Percentiles rank a stretch among this genome's conserved stretches.
Evolutionary conservation across 2,113 vertebrate species (phyloP).

Genomic region (Chelonoidis abingdonii): DNA sequence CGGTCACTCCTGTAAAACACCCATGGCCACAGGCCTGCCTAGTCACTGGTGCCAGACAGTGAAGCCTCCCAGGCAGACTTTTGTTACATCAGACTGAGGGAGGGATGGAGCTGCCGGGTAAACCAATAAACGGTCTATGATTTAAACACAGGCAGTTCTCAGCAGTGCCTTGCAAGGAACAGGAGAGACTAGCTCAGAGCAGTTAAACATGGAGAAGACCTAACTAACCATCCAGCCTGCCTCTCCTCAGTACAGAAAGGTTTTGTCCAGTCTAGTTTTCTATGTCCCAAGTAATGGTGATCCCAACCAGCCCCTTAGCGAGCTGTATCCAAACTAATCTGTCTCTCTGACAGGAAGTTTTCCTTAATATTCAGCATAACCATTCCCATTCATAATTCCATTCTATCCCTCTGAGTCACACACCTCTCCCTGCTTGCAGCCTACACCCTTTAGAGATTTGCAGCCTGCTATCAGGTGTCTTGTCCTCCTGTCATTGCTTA

Average conservation of each 20-base stretch:
- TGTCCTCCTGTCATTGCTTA: not conserved
- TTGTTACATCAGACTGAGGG: not conserved
- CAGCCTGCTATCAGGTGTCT: fast-evolving
- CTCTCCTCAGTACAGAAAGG: not conserved
- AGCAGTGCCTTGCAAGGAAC: not conserved
- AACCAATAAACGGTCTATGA: not conserved
- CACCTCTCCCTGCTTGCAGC: not conserved
- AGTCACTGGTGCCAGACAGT: not conserved
- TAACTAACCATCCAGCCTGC: not conserved
- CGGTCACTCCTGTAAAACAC: fast-evolving
- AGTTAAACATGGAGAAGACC: not conserved
- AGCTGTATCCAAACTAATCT: not conserved
- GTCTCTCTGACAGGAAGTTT: not conserved
- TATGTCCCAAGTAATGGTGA: not conserved
- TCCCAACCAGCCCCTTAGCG: not conserved
- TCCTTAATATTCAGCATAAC: not conserved
- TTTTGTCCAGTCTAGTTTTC: not conserved
- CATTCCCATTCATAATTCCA: not conserved
- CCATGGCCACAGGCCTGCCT: fast-evolving
- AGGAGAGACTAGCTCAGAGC: not conserved
- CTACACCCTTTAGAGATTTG: no score
- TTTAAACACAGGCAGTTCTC: not conserved
- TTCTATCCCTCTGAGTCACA: not conserved
- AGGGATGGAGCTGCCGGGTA: not conserved
- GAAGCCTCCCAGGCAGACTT: not conserved